phyloP scores from a whole-genome alignment of 1,140 invertebrate genomes.

The Neoseiulus cucumeris region DNA sequence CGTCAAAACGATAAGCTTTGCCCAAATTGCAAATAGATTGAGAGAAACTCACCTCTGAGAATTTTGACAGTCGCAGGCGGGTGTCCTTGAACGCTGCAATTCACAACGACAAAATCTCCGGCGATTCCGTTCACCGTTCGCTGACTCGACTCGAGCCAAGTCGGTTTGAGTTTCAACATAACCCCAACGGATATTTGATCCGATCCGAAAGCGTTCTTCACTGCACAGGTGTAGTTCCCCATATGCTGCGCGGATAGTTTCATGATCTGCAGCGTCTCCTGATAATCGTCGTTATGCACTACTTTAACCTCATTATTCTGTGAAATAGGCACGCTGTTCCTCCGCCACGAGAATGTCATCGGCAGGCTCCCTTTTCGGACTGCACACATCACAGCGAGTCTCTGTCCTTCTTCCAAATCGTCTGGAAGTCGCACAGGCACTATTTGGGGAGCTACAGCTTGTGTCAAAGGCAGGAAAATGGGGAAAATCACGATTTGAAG shows the following conservation, averaged over 20 bases:
- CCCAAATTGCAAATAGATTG: too few species aligned
- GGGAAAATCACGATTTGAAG: too few species aligned
- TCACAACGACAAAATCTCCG: not conserved
- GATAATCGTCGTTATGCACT: constrained; percentile 17
- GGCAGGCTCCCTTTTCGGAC: not conserved
- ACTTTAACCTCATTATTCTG: not conserved
- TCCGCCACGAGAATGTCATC: constrained; percentile 1
- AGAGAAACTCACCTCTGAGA: not conserved
- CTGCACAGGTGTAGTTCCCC: constrained; percentile 30
- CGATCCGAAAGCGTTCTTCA: constrained; percentile 41
- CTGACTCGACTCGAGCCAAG: not conserved
- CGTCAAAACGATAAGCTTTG: too few species aligned
- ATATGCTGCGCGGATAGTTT: constrained; percentile 18
- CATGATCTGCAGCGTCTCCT: constrained; percentile 17
- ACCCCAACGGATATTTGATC: constrained; percentile 39
- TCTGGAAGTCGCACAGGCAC: not conserved
- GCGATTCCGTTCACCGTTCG: not conserved
- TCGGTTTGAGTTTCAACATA: constrained; percentile 43
- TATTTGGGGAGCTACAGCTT: not conserved
- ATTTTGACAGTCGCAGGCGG: not conserved
- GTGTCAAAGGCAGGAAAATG: too few species aligned
- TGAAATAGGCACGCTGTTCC: not conserved
- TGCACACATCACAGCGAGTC: constrained; percentile 12
- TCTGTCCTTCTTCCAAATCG: constrained; percentile 12
- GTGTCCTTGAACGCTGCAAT: not conserved